These are phyloP conservation scores for Drosophila borborema DNA, from an alignment of 2,888 invertebrate genomes.

Conservation along the genomic window DNA sequence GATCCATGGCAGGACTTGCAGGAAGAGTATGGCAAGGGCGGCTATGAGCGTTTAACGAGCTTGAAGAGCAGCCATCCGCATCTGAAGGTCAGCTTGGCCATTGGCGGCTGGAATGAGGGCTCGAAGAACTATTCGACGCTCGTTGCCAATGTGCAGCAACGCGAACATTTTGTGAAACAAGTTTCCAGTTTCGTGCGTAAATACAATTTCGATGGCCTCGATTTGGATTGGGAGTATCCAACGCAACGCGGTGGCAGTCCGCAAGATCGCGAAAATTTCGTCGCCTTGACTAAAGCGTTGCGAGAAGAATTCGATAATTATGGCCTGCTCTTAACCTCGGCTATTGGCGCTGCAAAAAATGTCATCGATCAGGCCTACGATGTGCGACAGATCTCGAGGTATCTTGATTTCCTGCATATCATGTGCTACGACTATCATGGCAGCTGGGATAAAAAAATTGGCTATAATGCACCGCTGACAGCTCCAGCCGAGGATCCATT, in stretches of 20 bases:
- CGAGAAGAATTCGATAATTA: constrained; percentile 89
- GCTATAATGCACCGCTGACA: constrained; percentile 91
- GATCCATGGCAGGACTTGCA: constrained; percentile 92
- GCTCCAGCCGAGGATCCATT: constrained; percentile 86
- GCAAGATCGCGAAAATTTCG: constrained; percentile 91
- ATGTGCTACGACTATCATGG: constrained; percentile 97
- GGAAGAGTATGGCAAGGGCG: constrained; percentile 90
- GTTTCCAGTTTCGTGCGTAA: constrained; percentile 88
- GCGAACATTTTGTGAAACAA: constrained; percentile 90
- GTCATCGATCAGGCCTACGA: constrained; percentile 93
- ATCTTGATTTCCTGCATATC: constrained; percentile 91
- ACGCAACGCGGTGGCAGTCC: constrained; percentile 91
- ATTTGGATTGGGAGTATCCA: constrained; percentile 93
- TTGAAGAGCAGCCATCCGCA: constrained; percentile 89
- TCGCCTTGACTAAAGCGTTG: constrained; percentile 91
- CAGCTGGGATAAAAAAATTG: constrained; percentile 91
- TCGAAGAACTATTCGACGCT: constrained; percentile 87
- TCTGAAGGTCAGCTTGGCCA: constrained; percentile 91
- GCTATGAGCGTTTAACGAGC: constrained; percentile 89
- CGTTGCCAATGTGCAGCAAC: constrained; percentile 88
- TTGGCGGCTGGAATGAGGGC: constrained; percentile 97
- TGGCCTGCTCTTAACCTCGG: constrained; percentile 91
- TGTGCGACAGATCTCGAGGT: constrained; percentile 88
- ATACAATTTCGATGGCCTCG: constrained; percentile 85
- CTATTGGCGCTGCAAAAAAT: constrained; percentile 91